Evolutionary conservation across 2,113 vertebrate genomes (phyloP), one percentile per base, ranked within the genome.

Genomic region (Prionailurus viverrinus): DNA sequence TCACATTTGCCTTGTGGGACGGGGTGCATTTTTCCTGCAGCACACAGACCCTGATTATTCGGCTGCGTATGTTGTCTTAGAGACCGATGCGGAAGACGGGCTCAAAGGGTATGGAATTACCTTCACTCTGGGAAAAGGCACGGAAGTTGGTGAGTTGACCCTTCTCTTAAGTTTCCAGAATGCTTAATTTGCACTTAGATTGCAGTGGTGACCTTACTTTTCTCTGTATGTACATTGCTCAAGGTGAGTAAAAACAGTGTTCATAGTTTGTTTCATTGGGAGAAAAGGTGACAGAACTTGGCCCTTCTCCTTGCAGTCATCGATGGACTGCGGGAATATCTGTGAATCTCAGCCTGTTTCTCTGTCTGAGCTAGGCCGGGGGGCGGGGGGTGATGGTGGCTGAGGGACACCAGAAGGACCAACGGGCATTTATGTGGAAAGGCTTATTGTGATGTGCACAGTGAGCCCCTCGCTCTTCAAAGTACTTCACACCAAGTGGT

Each of bases 21-120:
- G 41, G 66, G 92, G 76, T 10, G 0, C 14, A 4, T 53, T 95
- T 96, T 82, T 71, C 36, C 80, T 78, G 66, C 97, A 99, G 99
- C 99, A 99, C 98, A 99, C 98, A 0, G 99, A 99, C 87, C 99
- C 99, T 53, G 99, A 99, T 96, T 99, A 99, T 83, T 99, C 99
- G 0, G 99, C 96, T 51, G 99, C 99, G 0, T 99, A 99, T 48
- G 99, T 99, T 61, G 88, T 99, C 33, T 87, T 99, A 19, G 98
- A 99, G 87, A 99, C 99, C 0, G 98, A 99, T 79, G 97, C 91
- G 0, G 66, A 91, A 48, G 82, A 97, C 21, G 98, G 98, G 14
- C 81, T 99, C 81, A 98, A 94, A 93, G 99, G 99, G 1, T 99
- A 98, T 58, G 99, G 99, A n/a, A 95, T 99, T 87, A 99, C 99